phyloP scores from a whole-genome alignment of 2,797 vertebrate species.

The Epinephelus malabaricus region DNA sequence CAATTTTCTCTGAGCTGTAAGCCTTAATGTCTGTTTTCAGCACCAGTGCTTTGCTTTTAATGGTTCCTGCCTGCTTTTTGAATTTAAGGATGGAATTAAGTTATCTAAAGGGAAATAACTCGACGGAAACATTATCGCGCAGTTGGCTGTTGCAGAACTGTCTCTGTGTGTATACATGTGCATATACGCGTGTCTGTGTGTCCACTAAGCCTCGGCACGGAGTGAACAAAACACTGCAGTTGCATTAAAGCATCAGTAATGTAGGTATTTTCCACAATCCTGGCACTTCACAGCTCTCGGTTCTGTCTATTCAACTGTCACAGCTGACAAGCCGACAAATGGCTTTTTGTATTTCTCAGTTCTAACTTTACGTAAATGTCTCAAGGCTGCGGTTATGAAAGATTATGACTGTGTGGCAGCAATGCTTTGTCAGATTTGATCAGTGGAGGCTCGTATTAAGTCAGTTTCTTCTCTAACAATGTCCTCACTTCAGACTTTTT shows the following conservation, averaged over 20 bases:
- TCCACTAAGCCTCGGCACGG: slow-evolving; percentile 45
- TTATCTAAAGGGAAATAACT: slow-evolving; percentile 66
- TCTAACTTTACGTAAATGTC: slow-evolving; percentile 54
- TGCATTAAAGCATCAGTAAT: slow-evolving; percentile 51
- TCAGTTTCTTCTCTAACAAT: neutral
- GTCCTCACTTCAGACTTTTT: neutral
- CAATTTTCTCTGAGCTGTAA: slow-evolving; percentile 76
- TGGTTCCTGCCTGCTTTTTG: slow-evolving; percentile 66
- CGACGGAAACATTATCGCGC: slow-evolving; percentile 53
- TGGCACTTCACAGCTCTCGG: slow-evolving; percentile 20
- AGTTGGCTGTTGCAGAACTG: slow-evolving; percentile 24
- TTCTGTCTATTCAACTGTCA: slow-evolving; percentile 56
- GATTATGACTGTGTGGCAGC: slow-evolving; percentile 27
- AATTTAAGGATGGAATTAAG: slow-evolving; percentile 74
- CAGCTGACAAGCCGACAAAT: slow-evolving; percentile 50
- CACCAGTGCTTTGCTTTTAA: slow-evolving; percentile 74
- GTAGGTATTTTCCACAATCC: slow-evolving; percentile 37
- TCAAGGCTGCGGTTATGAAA: slow-evolving; percentile 55
- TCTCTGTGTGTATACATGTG: slow-evolving; percentile 4
- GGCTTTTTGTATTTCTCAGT: slow-evolving; percentile 39
- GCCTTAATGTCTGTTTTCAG: slow-evolving; percentile 77
- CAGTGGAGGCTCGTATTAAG: slow-evolving; percentile 9
- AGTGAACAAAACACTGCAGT: slow-evolving; percentile 28
- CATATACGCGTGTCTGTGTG: slow-evolving; percentile 1
- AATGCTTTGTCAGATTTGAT: slow-evolving; percentile 40